Evolutionary conservation across 2,797 vertebrate genomes (phyloP), one percentile per base, ranked within the genome.

Genomic region (Borostomias antarcticus): DNA sequence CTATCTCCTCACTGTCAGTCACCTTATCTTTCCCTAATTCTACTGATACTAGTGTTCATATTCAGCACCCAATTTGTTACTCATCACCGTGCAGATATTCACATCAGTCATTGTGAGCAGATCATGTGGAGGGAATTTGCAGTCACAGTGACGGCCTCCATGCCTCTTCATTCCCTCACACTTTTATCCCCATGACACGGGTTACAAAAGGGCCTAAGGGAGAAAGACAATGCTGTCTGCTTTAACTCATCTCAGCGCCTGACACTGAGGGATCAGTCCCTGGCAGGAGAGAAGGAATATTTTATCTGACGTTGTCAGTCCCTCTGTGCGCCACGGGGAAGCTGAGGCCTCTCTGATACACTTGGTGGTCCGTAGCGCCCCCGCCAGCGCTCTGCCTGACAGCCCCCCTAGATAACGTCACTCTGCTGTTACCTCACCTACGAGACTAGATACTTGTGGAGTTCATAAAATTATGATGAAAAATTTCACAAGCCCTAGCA

Each of bases 221-320:
- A 82, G 68, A 68, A 79, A 85, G 82, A 90, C 83, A 86, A 81
- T 76, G 84, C 82, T 75, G 80, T 88, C 89, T 88, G 82, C 85
- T 87, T 86, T 77, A 84, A 89, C 86, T 86, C 88, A 85, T 87
- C 84, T 83, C 71, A 21, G 70, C 69, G 79, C 54, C 68, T 86
- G 81, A 87, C 87, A 82, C 58, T 47, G 82, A 83, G 79, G 74
- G 81, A 85, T 86, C 80, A 58, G 78, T 73, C 81, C 77, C 67
- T 37, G 54, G 78, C 77, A 75, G 66, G 63, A 75, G 70, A 80
- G 74, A 83, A 76, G 74, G 87, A 88, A 88, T 89, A 88, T 89
- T 91, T 89, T 82, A 89, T 91, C 86, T 84, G 86, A 84, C 85
- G 76, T 70, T 83, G 87, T 90, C 90, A 88, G 78, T 88, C 73